phyloP scores from a whole-genome alignment of 2,888 invertebrate genomes.

The Ectropis crepuscularia region DNA sequence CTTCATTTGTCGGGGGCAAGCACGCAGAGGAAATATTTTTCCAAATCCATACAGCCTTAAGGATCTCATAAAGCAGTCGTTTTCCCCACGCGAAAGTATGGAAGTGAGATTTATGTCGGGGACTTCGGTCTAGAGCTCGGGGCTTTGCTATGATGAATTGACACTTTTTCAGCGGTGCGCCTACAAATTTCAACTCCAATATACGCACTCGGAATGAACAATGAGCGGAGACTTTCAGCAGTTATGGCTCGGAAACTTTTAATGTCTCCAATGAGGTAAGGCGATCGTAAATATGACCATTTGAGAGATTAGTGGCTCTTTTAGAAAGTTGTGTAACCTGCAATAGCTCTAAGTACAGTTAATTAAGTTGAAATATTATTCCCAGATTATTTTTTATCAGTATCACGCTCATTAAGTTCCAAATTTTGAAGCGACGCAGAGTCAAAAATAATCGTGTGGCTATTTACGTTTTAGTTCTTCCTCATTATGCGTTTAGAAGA shows the following conservation, averaged over 20 bases:
- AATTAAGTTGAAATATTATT: conserved; percentile 55
- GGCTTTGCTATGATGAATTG: conserved; percentile 84
- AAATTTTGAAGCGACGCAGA: conserved; percentile 30
- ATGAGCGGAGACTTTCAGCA: conserved; percentile 74
- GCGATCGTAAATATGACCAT: conserved; percentile 74
- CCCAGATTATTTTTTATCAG: conserved; percentile 31
- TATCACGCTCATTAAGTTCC: conserved; percentile 17
- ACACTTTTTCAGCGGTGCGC: conserved; percentile 80
- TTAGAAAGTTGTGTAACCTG: conserved; percentile 65
- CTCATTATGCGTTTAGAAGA: conserved; percentile 59
- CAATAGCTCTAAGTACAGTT: conserved; percentile 51
- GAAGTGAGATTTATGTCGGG: conserved; percentile 84
- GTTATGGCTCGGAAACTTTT: conserved; percentile 79
- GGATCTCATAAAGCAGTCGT: conserved; percentile 85
- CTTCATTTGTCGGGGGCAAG: conserved; percentile 83
- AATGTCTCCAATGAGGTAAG: conserved; percentile 81
- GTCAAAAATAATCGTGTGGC: conserved; percentile 39
- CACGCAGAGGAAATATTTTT: conserved; percentile 84
- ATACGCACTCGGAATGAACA: conserved; percentile 82
- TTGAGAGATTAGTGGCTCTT: conserved; percentile 74
- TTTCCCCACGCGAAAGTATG: conserved; percentile 84
- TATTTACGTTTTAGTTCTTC: conserved; percentile 59
- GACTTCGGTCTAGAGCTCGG: conserved; percentile 79
- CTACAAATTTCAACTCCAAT: conserved; percentile 82
- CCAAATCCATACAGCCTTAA: conserved; percentile 86